Evolutionary conservation across 2,888 invertebrate genomes (phyloP).

Genomic region (Barypeithes pellucidus): DNA sequence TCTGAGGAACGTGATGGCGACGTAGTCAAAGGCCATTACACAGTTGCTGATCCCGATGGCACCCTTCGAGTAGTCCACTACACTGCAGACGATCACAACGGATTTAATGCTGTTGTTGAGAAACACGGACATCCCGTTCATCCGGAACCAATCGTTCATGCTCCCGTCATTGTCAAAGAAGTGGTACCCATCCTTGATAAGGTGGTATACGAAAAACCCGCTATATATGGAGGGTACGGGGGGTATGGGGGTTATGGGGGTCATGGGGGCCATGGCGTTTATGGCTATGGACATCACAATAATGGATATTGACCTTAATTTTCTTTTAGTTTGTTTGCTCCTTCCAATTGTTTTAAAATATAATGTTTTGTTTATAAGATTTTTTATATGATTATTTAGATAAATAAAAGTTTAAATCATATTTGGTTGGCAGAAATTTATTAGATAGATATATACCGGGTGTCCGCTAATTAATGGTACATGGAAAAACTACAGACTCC

Average conservation of each 20-base stretch:
- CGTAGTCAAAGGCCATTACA: constrained; percentile 76
- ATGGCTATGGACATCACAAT: background rate
- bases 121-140: constrained; percentile 75
- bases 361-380: constrained; percentile 8
- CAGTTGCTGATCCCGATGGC: constrained; percentile 70
- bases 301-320: constrained; percentile 5
- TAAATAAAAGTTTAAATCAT: background rate
- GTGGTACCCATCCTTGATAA: constrained; percentile 34
- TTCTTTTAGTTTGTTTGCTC: constrained; percentile 14
- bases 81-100: constrained; percentile 77
- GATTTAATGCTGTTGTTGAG: constrained; percentile 81
- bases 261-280: constrained; percentile 21
- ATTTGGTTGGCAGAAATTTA: background rate
- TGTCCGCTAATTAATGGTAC: too few relatives aligned
- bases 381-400: constrained; percentile 15
- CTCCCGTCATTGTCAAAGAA: constrained; percentile 21
- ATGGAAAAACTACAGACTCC: too few relatives aligned
- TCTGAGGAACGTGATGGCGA: constrained; percentile 74
- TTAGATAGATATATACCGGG: background rate
- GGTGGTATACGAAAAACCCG: constrained; percentile 29
- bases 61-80: constrained; percentile 75
- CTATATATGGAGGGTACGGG: constrained; percentile 17
- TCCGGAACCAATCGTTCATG: constrained; percentile 22
- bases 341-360: constrained; percentile 19
- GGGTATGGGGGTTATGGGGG: constrained; percentile 24